Evolutionary conservation across 1,140 invertebrate genomes (phyloP).

Genomic region (Cotesia typhae): DNA sequence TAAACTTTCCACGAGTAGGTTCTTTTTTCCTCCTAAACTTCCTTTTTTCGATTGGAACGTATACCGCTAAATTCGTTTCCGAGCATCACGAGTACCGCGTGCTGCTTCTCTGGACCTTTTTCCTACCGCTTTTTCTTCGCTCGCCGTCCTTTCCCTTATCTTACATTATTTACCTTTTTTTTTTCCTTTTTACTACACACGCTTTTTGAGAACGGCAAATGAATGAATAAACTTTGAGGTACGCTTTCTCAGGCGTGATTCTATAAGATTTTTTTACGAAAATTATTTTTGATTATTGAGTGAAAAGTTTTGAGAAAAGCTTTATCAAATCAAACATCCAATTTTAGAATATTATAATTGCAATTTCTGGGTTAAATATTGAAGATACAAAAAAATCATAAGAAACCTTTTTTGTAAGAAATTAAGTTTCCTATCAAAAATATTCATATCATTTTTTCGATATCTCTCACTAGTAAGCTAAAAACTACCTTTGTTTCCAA

Average conservation of each 20-base stretch:
- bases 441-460: too few relatives aligned
- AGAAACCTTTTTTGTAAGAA: too few relatives aligned
- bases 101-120: constrained; percentile 23
- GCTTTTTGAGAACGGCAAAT: constrained; percentile 15
- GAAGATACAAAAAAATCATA: too few relatives aligned
- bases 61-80: constrained; percentile 51
- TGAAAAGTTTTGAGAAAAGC: too few relatives aligned
- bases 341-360: too few relatives aligned
- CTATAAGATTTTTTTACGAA: background rate
- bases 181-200: constrained; percentile 24
- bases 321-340: too few relatives aligned
- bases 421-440: too few relatives aligned
- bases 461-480: too few relatives aligned
- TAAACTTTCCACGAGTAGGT: constrained; percentile 43
- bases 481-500: too few relatives aligned
- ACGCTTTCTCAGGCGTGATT: constrained; percentile 19
- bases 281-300: too few relatives aligned
- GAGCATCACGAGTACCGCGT: constrained; percentile 32
- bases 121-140: constrained; percentile 31
- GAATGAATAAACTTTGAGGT: constrained; percentile 18
- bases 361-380: too few relatives aligned
- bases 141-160: constrained; percentile 38
- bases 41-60: constrained; percentile 9
- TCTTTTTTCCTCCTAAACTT: constrained; percentile 31
- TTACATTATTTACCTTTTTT: background rate